These are phyloP conservation scores for Laothoe populi DNA, from an alignment of 2,888 invertebrate species.

Conservation along the genomic window DNA sequence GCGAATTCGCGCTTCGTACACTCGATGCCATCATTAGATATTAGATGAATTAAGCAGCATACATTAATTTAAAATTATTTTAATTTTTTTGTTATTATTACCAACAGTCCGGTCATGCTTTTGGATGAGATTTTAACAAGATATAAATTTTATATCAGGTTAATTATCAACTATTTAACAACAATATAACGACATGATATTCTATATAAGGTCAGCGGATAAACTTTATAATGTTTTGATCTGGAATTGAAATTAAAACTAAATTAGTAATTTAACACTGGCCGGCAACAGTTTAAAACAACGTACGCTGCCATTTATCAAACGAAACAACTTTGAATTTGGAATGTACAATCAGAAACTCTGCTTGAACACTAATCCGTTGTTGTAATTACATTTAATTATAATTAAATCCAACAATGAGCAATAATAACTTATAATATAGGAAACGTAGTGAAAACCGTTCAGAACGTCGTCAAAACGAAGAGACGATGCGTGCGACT, in stretches of 20 bases:
- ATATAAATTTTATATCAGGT: too few species aligned
- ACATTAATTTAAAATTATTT: constrained; percentile 3
- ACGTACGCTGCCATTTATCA: not conserved
- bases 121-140: not conserved
- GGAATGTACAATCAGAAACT: not conserved
- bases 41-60: constrained; percentile 47
- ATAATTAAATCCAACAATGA: constrained; percentile 1
- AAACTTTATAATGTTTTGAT: not conserved
- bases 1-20: constrained; percentile 74
- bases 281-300: not conserved
- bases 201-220: too few species aligned
- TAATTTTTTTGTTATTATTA: not conserved
- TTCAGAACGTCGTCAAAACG: constrained; percentile 23
- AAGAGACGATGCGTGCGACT: constrained; percentile 46
- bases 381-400: not conserved
- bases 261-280: not conserved
- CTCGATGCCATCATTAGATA: constrained; percentile 54
- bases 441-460: constrained; percentile 1
- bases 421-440: not conserved
- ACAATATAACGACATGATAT: too few species aligned
- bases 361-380: not conserved
- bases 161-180: not conserved
- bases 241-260: not conserved
- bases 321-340: constrained; percentile 5
- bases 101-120: not conserved